Evolutionary conservation across 2,113 vertebrate species (phyloP), one percentile per base, ranked within the genome.

Genomic region (Polyodon spathula): DNA sequence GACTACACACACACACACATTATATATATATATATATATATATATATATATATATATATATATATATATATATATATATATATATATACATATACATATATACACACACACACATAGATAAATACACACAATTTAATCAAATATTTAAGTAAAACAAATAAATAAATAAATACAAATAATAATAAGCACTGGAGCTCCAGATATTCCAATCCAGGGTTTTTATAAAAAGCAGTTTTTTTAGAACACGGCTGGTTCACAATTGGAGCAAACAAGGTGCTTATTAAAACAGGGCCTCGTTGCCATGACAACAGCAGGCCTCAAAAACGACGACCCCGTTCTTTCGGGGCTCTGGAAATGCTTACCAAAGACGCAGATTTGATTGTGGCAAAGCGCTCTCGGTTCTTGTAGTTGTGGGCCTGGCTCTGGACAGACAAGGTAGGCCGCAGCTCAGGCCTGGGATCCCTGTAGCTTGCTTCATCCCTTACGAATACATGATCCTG

Each of bases 351-450:
- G 5, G 65, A 60, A 59, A 16, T 58, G 77, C 92, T 91, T 83
- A 98, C 95, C 89, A 98, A 90, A 75, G 95, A 98, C 66, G 95
- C 95, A 66, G 95, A 97, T 86, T 95, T 97, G 82, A 98, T 97
- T 81, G 95, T 98, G 79, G 95, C 92, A 79, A 98, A 97, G 82
- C 91, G 92, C 76, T 94, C 90, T 75, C 92, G 87, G 90, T 90
- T 94, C 87, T 92, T 92, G 87, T 94, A 96, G 86, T 92, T 92
- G 73, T 92, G 91, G 78, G 89, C 88, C 84, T 89, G 92, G 83
- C 90, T 90, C 81, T 90, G 89, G 83, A 96, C 92, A 42, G 90
- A 92, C 73, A 90, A 88, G 71, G 90, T 83, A 73, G 89, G 91
- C 77, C 88, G 89, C 79, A 85, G 87, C 79, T 95, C 94, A 69